phyloP scores from a whole-genome alignment of 2,888 invertebrate species.

The Cheilosia scutellata region DNA sequence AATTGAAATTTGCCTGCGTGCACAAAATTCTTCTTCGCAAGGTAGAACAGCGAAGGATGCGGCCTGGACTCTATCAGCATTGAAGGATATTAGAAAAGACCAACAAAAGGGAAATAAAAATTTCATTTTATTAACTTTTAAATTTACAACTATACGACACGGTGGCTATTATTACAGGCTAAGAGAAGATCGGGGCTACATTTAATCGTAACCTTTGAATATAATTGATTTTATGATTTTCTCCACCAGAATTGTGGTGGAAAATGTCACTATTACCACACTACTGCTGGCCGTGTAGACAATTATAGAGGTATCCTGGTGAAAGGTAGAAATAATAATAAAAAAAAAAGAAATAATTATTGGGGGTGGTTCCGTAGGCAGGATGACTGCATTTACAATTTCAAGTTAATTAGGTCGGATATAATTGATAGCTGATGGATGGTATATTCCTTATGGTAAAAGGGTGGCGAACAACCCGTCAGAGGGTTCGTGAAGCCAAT shows the following conservation, averaged over 20 bases:
- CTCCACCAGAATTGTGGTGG: constrained; percentile 11
- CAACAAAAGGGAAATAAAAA: constrained; percentile 52
- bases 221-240: constrained; percentile 72
- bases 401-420: constrained; percentile 53
- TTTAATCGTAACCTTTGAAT: constrained; percentile 62
- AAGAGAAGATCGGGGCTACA: constrained; percentile 54
- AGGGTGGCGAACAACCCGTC: neutral
- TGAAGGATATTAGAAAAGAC: neutral
- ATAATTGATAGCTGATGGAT: constrained; percentile 37
- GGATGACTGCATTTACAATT: constrained; percentile 17
- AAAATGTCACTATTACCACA: neutral
- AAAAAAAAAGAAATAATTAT: neutral
- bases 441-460: neutral
- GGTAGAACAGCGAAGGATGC: constrained; percentile 9
- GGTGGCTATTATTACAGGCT: constrained; percentile 48
- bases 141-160: constrained; percentile 59
- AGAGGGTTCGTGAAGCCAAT: neutral
- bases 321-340: constrained; percentile 6
- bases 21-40: constrained; percentile 51
- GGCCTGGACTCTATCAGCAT: constrained; percentile 29
- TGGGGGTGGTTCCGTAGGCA: neutral
- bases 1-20: constrained; percentile 74
- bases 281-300: constrained; percentile 1
- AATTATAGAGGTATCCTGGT: constrained; percentile 5
- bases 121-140: constrained; percentile 69